Base-by-base conservation (phyloP, 2,888 invertebrate species). In the Bugulina stolonifera region DNA sequence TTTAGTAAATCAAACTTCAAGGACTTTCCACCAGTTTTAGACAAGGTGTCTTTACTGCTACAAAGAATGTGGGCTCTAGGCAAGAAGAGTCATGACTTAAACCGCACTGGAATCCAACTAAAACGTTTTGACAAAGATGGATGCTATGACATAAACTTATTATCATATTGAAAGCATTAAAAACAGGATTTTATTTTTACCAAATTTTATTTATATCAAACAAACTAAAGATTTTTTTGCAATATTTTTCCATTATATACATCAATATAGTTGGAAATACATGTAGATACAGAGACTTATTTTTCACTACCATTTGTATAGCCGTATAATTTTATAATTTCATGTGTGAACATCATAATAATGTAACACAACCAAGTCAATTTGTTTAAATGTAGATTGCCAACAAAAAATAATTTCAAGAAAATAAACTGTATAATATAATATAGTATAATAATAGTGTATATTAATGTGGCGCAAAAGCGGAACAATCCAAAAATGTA, bases 91-190 rank as follows among this genome's bases (percentile, higher is more conserved):
- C 22, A 34, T 32, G 27, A 64, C n/a, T 10, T 64, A 10, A 29
- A 22, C n/a, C 22, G 32, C 64, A 64, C 14, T 32, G 2, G 10
- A 14, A 64, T 18, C 14, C 64, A 64, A 14, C 27, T 27, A 32
- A 27, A 64, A 32, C 27, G 64, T 14, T 64, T 64, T 64, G 64
- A 64, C 64, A 64, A 64, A 32, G 64, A 64, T 64, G 64, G 64
- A 14, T 64, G 64, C n/a, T 64, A 64, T 32, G 64, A 64, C 32
- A 64, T 64, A 64, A 64, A 64, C n/a, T 27, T 64, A 18, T n/a
- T 64, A 27, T 22, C 64, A 64, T 64, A 64, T 32, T 64, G 64
- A 64, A 2, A 29, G 32, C 64, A 64, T 29, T 64, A 25, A 10
- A 25, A 25, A 18, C 43, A 10, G 43, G 23, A 29, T 25, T 64